A percentile compares a stretch with the other conserved stretches of the same genome.
Evolutionary conservation across 2,888 invertebrate genomes (phyloP).

Genomic region (Perithous albicinctus): DNA sequence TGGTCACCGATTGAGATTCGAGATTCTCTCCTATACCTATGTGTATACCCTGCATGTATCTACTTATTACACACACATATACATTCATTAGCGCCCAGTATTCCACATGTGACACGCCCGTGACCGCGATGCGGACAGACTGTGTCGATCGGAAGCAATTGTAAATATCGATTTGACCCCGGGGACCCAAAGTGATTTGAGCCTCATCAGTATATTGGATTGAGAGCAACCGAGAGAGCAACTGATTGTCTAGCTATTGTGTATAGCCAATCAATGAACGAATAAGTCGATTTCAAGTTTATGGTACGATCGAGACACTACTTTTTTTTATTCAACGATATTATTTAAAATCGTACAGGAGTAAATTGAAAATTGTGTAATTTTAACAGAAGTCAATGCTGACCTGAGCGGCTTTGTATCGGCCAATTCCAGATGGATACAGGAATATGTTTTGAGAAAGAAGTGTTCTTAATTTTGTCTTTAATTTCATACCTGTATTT

Average conservation of each 20-base stretch:
- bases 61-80: background rate
- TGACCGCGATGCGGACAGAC: slow-evolving; percentile 24
- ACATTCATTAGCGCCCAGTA: background rate
- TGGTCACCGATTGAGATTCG: slow-evolving; percentile 27
- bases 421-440: no score
- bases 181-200: slow-evolving; percentile 8
- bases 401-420: no score
- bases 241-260: background rate
- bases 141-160: slow-evolving; percentile 38
- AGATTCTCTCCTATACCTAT: slow-evolving; percentile 2
- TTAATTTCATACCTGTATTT: no score
- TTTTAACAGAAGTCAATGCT: no score
- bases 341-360: background rate
- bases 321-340: background rate
- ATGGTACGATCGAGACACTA: background rate
- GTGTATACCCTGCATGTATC: background rate
- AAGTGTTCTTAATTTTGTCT: no score
- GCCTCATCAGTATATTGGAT: background rate
- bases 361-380: no score
- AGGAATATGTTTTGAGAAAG: no score
- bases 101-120: slow-evolving; percentile 45
- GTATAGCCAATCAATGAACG: background rate
- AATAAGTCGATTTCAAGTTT: background rate
- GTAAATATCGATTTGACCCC: slow-evolving; percentile 42
- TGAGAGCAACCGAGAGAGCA: background rate